Evolutionary conservation across 1,140 invertebrate genomes (phyloP).

Genomic region (Ridgeia piscesae): DNA sequence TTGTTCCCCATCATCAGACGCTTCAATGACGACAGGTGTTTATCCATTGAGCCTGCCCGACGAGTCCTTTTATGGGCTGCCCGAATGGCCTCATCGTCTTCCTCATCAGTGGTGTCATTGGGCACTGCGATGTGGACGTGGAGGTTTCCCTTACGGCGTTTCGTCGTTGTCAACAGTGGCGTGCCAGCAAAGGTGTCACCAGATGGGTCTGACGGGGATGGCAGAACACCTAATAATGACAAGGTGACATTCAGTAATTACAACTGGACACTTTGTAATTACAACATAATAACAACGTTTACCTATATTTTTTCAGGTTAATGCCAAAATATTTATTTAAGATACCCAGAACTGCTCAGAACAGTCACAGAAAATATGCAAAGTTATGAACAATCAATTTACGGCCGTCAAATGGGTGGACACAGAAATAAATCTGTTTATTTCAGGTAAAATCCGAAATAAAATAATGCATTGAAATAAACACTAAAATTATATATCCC

Average conservation of each 20-base stretch:
- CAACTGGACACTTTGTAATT: no score
- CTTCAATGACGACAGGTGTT: constrained; percentile 23
- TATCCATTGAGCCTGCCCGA: constrained; percentile 31
- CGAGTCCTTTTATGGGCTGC: constrained; percentile 16
- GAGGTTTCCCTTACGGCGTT: constrained; percentile 2
- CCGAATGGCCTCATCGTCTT: constrained; percentile 29
- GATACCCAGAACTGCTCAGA: no score
- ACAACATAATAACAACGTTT: background rate
- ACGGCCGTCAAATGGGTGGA: no score
- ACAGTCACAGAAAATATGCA: no score
- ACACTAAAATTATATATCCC: no score
- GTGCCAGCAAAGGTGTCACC: background rate
- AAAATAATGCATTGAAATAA: no score
- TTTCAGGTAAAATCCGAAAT: no score
- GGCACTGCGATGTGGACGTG: constrained; percentile 28
- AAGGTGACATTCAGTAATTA: no score
- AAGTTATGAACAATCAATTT: no score
- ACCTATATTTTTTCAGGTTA: no score
- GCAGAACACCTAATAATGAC: background rate
- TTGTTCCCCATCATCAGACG: constrained; percentile 5
- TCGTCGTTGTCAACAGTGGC: background rate
- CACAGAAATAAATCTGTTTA: no score
- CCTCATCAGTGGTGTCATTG: background rate
- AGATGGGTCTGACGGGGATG: background rate
- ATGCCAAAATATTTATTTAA: no score